phyloP scores from a whole-genome alignment of 2,888 invertebrate species.

The Trichogramma evanescens region DNA sequence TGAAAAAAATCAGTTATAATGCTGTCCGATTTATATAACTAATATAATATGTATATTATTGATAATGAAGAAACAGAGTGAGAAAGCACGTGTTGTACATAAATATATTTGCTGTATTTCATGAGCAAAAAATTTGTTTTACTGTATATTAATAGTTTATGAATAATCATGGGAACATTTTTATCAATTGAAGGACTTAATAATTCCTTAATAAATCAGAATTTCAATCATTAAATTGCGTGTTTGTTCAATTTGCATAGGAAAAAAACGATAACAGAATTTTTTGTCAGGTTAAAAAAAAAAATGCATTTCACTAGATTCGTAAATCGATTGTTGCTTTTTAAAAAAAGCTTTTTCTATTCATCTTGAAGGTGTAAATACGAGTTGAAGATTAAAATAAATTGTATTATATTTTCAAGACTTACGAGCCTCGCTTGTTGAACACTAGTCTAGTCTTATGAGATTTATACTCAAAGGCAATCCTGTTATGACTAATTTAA shows the following conservation, averaged over 20 bases:
- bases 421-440: conserved; percentile 20
- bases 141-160: not conserved
- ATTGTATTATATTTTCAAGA: not conserved
- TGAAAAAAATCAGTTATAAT: conserved; percentile 17
- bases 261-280: too few species aligned
- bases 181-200: too few species aligned
- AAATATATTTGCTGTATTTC: conserved; percentile 17
- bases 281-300: too few species aligned
- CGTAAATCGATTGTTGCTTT: too few species aligned
- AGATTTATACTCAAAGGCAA: conserved; percentile 12
- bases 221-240: too few species aligned
- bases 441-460: conserved; percentile 18
- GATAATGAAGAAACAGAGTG: conserved; percentile 14
- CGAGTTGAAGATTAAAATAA: too few species aligned
- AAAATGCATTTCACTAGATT: too few species aligned
- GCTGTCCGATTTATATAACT: conserved; percentile 19
- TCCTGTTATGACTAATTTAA: conserved; percentile 16
- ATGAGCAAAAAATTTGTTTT: conserved; percentile 14
- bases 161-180: too few species aligned
- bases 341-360: too few species aligned
- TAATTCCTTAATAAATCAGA: too few species aligned
- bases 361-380: too few species aligned
- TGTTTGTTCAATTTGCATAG: too few species aligned
- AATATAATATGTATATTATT: conserved; percentile 18
- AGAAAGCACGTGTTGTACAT: conserved; percentile 21